These are phyloP conservation scores for Pholis gunnellus DNA, from an alignment of 2,113 vertebrate species.

Conservation along the genomic window DNA sequence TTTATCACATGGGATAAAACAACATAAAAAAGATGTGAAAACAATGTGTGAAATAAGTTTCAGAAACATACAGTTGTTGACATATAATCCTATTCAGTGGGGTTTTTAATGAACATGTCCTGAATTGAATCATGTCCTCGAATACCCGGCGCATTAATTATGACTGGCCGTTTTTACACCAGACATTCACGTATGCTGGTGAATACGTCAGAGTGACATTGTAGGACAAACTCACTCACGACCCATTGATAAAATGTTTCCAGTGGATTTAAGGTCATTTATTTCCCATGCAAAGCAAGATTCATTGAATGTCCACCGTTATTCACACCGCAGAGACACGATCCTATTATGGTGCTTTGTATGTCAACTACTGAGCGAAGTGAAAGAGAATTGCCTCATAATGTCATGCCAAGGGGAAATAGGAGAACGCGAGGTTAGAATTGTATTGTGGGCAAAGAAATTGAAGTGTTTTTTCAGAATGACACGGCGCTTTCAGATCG, in stretches of 20 bases:
- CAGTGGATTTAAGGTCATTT: neutral
- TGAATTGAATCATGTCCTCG: constrained; percentile 23
- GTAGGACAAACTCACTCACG: constrained; percentile 28
- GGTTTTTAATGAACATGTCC: constrained; percentile 1
- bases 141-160: constrained; percentile 31
- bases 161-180: constrained; percentile 7
- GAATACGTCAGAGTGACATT: constrained; percentile 20
- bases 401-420: neutral
- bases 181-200: constrained; percentile 17
- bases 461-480: constrained; percentile 18
- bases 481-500: constrained; percentile 36
- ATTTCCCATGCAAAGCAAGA: neutral
- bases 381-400: neutral
- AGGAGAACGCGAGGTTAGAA: neutral
- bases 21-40: neutral
- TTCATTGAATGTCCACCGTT: neutral
- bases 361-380: neutral
- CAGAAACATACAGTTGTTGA: neutral
- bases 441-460: neutral
- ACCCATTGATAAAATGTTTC: neutral
- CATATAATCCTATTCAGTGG: neutral
- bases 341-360: neutral
- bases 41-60: neutral
- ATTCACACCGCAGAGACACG: neutral
- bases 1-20: constrained; percentile 10